phyloP scores from a whole-genome alignment of 2,113 vertebrate genomes.

The Perca flavescens region DNA sequence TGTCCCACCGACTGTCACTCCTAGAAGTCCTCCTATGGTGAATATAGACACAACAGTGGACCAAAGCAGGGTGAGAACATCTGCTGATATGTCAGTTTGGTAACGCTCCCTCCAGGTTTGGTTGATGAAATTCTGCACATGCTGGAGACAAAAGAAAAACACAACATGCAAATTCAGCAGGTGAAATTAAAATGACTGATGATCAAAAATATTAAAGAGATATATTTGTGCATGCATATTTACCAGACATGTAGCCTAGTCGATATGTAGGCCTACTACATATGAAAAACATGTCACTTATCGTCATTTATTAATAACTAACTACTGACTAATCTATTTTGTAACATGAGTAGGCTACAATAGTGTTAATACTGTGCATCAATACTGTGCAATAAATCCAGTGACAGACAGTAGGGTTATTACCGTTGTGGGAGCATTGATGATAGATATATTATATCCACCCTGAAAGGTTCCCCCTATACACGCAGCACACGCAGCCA shows the following conservation, averaged over 20 bases:
- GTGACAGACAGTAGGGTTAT: slow-evolving; percentile 20
- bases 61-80: slow-evolving; percentile 89
- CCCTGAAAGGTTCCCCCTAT: slow-evolving; percentile 93
- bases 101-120: slow-evolving; percentile 88
- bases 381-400: no score
- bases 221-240: background rate
- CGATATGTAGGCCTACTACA: background rate
- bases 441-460: slow-evolving; percentile 91
- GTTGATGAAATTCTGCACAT: slow-evolving; percentile 91
- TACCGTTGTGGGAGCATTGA: slow-evolving; percentile 90
- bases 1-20: slow-evolving; percentile 84
- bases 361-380: no score
- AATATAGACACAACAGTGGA: slow-evolving; percentile 90
- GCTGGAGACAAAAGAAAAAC: slow-evolving; percentile 72
- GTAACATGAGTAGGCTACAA: background rate
- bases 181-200: background rate
- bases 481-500: slow-evolving; percentile 87
- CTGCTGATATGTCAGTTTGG: slow-evolving; percentile 72
- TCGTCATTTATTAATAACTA: background rate
- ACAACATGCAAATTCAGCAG: background rate
- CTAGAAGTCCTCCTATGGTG: slow-evolving; percentile 89
- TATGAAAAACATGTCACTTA: background rate
- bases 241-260: background rate
- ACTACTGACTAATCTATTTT: background rate
- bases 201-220: background rate